Conservation (phyloP, 2,113 vertebrate species). For the Xiphophorus couchianus region DNA sequence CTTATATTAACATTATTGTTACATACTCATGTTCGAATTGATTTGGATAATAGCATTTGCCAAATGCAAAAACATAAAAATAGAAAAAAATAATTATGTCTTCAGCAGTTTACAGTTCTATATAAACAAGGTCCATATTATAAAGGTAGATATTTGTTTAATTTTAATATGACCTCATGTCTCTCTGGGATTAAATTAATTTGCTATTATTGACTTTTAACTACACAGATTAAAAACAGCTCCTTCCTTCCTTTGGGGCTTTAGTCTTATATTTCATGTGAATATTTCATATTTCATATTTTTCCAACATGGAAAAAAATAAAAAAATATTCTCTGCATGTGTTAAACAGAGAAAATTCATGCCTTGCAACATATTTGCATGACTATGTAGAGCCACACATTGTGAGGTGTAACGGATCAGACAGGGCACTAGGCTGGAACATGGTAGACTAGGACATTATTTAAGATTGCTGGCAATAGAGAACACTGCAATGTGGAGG, state of each 20-base stretch:
- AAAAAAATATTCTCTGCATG: neutral
- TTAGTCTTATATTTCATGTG: no score
- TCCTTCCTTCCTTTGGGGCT: no score
- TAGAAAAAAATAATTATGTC: no score
- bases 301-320: neutral
- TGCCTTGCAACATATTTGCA: conserved; percentile 1
- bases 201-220: no score
- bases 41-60: no score
- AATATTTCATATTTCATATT: neutral
- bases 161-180: neutral
- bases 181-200: neutral
- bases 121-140: no score
- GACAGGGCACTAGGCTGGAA: conserved; percentile 18
- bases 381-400: neutral
- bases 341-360: neutral
- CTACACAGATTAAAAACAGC: neutral
- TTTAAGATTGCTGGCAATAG: conserved; percentile 20
- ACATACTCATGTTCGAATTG: no score
- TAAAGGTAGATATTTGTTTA: no score
- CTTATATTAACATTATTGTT: no score
- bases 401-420: conserved; percentile 20
- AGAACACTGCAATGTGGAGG: conserved; percentile 17
- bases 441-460: conserved; percentile 18
- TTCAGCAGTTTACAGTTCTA: no score
- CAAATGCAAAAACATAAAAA: no score